Percentiles rank a stretch among this genome's conserved stretches.
phyloP scores from a whole-genome alignment of 2,113 vertebrate genomes.

The Phrynosoma blainvillii region DNA sequence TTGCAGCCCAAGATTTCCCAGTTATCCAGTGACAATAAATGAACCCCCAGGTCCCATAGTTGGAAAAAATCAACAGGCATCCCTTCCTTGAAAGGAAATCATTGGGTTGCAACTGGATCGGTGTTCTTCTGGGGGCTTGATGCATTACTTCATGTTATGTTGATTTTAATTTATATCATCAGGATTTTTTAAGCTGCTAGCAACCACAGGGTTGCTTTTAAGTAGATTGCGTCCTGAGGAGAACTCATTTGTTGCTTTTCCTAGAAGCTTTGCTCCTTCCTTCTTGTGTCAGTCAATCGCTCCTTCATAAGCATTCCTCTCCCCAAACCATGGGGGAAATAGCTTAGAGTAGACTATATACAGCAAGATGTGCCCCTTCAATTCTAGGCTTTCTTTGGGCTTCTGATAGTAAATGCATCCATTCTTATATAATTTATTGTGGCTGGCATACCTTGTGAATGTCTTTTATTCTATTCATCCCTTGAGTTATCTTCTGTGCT shows the following conservation, averaged over 20 bases:
- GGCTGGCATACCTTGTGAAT: not conserved
- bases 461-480: not conserved
- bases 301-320: slow-evolving; percentile 16
- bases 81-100: too few species aligned
- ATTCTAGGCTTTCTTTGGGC: slow-evolving; percentile 32
- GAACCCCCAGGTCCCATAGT: too few species aligned
- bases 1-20: too few species aligned
- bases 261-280: not conserved
- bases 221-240: too few species aligned
- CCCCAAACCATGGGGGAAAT: not conserved
- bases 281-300: accelerated
- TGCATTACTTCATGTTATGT: too few species aligned
- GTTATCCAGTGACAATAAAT: too few species aligned
- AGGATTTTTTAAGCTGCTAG: too few species aligned
- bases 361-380: slow-evolving; percentile 1
- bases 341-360: not conserved
- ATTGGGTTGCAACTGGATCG: too few species aligned
- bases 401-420: not conserved
- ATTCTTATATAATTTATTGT: slow-evolving; percentile 30
- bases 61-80: too few species aligned
- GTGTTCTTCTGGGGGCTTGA: too few species aligned
- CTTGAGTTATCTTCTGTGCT: not conserved
- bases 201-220: too few species aligned
- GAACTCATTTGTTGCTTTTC: not conserved
- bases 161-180: too few species aligned